A percentile compares a stretch with the other conserved stretches of the same genome.
phyloP scores from a whole-genome alignment of 2,888 invertebrate species.

The Sinopyrophorus schimmeli region DNA sequence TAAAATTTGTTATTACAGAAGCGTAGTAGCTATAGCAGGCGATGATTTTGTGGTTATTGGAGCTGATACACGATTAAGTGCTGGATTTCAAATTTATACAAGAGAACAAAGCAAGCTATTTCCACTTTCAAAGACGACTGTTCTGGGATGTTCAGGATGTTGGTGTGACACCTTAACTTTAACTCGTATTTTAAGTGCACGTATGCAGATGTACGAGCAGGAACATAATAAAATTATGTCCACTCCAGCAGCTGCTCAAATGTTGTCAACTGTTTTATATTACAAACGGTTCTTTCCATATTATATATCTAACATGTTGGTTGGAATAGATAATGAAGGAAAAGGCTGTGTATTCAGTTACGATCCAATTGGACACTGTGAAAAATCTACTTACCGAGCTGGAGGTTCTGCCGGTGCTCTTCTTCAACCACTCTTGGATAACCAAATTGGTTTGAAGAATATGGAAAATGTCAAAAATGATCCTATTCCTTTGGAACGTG shows the following conservation, averaged over 20 bases:
- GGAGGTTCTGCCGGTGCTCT: conserved; percentile 90
- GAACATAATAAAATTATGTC: conserved; percentile 92
- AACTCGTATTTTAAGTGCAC: conserved; percentile 78
- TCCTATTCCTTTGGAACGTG: conserved; percentile 76
- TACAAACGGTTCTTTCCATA: conserved; percentile 98
- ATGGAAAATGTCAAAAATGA: conserved; percentile 69
- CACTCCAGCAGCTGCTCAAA: conserved; percentile 91
- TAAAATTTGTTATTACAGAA: conserved; percentile 63
- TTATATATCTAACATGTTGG: conserved; percentile 93
- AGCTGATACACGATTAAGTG: conserved; percentile 90
- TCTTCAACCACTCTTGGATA: conserved; percentile 93
- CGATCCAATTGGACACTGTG: conserved; percentile 96
- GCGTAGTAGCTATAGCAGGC: conserved; percentile 93
- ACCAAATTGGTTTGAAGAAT: conserved; percentile 91
- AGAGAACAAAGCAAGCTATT: conserved; percentile 88
- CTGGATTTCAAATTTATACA: conserved; percentile 89
- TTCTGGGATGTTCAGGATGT: conserved; percentile 94
- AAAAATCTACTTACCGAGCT: conserved; percentile 80
- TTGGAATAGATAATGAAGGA: conserved; percentile 90
- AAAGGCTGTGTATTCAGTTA: conserved; percentile 95
- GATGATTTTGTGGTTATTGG: conserved; percentile 94
- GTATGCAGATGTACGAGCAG: conserved; percentile 94
- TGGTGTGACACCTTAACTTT: conserved; percentile 97
- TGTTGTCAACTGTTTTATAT: conserved; percentile 94
- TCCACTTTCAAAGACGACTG: conserved; percentile 76